These are phyloP conservation scores for Amazona guildingii DNA, from an alignment of 2,113 vertebrate genomes.

Conservation along the genomic window DNA sequence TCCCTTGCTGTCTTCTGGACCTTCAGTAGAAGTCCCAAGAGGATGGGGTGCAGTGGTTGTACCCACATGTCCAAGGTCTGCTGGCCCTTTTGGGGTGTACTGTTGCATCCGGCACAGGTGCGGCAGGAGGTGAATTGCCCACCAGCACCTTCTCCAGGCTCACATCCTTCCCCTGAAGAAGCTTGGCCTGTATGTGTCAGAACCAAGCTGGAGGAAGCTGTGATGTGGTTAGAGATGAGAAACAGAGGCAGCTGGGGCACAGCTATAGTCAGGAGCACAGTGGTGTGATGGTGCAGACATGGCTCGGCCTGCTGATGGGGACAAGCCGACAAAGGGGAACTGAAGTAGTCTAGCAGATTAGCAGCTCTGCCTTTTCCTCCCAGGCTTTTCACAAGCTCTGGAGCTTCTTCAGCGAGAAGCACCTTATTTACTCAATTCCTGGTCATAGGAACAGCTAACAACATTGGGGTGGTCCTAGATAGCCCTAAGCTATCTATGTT, in stretches of 20 bases:
- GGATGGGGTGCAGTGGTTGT: background rate
- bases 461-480: background rate
- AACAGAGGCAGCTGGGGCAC: background rate
- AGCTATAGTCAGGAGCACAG: background rate
- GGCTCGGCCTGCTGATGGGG: background rate
- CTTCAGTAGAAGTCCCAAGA: background rate
- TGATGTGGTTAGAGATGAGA: background rate
- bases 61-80: background rate
- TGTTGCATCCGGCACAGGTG: background rate
- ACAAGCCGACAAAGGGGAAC: background rate
- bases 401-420: background rate
- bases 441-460: background rate
- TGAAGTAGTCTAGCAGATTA: background rate
- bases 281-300: accelerated
- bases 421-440: background rate
- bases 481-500: background rate
- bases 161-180: background rate
- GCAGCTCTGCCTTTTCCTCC: background rate
- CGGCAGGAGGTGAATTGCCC: background rate
- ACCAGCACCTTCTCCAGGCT: background rate
- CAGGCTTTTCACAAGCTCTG: background rate
- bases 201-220: background rate
- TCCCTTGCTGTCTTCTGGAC: background rate
- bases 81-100: background rate
- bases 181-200: background rate